Conservation (phyloP, 2,113 vertebrate species). For the Clinocottus analis region DNA sequence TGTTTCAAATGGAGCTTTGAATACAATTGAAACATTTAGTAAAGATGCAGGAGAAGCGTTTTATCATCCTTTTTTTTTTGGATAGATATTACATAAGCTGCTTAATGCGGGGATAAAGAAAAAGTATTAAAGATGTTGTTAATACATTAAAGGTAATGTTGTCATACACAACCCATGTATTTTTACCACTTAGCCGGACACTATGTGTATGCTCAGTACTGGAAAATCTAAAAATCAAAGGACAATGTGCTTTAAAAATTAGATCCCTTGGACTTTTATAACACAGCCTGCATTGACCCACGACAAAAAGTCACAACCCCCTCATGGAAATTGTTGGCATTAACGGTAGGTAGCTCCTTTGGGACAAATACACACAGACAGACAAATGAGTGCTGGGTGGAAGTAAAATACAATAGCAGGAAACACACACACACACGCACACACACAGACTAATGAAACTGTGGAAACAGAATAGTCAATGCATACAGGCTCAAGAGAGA, state of each 20-base stretch:
- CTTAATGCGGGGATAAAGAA: background rate
- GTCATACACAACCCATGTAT: background rate
- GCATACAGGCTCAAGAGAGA: constrained; percentile 34
- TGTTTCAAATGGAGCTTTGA: background rate
- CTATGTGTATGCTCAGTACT: too few species aligned
- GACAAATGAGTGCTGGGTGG: constrained; percentile 35
- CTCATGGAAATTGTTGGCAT: constrained; percentile 46
- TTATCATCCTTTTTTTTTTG: background rate
- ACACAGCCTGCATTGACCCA: constrained; percentile 13
- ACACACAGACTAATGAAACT: background rate
- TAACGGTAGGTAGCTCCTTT: constrained; percentile 9
- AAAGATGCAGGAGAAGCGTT: background rate
- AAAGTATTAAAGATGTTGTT: background rate
- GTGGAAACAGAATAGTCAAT: constrained; percentile 36
- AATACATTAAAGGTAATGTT: background rate
- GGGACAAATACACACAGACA: constrained; percentile 14
- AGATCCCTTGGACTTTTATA: constrained; percentile 16
- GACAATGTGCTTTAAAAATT: background rate
- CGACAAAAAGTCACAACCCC: constrained; percentile 43
- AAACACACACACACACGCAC: constrained; percentile 47
- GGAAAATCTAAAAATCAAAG: constrained; percentile 17
- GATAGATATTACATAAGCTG: background rate
- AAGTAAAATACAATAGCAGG: constrained; percentile 68
- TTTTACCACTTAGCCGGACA: too few species aligned
- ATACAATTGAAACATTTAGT: background rate